Evolutionary conservation across 2,888 invertebrate species (phyloP).

Genomic region (Clepsis dumicolana): DNA sequence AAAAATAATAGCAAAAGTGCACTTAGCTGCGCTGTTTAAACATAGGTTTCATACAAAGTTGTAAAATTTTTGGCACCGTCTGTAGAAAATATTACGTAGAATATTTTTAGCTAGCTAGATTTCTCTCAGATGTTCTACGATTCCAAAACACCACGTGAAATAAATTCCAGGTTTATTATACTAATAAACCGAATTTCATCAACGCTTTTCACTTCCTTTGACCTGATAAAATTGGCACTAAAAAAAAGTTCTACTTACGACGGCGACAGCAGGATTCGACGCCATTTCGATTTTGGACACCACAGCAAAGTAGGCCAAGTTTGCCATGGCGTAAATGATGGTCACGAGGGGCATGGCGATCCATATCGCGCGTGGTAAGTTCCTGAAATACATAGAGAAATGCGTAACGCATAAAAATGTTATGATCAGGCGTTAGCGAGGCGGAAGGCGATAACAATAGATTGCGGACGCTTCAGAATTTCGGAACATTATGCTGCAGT

Average conservation of each 20-base stretch:
- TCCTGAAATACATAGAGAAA: conserved; percentile 86
- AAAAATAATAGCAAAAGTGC: not conserved
- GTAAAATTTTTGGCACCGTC: not conserved
- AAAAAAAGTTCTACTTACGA: conserved; percentile 84
- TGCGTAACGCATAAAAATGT: conserved; percentile 29
- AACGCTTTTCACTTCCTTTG: conserved; percentile 1
- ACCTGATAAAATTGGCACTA: not conserved
- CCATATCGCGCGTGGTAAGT: conserved; percentile 97
- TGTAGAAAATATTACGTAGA: not conserved
- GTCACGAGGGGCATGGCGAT: conserved; percentile 97
- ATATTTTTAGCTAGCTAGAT: not conserved
- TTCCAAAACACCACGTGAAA: not conserved
- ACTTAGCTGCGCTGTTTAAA: not conserved
- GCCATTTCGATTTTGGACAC: conserved; percentile 93
- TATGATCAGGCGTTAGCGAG: conserved; percentile 14
- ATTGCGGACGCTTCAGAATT: conserved; percentile 13
- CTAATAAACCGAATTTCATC: conserved; percentile 16
- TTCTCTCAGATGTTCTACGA: not conserved
- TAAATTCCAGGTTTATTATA: conserved; percentile 5
- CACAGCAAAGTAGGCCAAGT: conserved; percentile 96
- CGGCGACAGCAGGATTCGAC: conserved; percentile 94
- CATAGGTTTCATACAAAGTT: not conserved
- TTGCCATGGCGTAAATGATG: conserved; percentile 94
- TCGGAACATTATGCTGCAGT: not conserved
- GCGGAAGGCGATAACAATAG: conserved; percentile 7